These are phyloP conservation scores for Sarcophaga variegata DNA, from an alignment of 2,888 invertebrate species.

Conservation along the genomic window DNA sequence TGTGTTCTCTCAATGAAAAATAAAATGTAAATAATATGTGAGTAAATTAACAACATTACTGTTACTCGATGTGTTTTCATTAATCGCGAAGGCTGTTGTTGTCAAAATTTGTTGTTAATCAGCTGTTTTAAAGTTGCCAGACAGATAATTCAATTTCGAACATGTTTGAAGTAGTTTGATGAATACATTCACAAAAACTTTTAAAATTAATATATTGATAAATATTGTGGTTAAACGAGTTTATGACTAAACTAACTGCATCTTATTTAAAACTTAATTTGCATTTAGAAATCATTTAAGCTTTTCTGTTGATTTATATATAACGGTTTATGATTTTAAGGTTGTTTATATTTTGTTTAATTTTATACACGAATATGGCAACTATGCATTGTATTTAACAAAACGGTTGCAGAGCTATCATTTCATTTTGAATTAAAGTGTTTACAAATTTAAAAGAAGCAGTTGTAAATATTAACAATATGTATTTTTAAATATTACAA, in stretches of 20 bases:
- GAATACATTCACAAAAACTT: background rate
- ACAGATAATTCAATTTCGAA: background rate
- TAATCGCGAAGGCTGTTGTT: slow-evolving; percentile 18
- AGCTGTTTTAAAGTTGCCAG: slow-evolving; percentile 11
- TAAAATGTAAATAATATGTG: slow-evolving; percentile 36
- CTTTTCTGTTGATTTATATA: background rate
- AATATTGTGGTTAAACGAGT: no score
- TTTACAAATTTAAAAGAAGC: background rate
- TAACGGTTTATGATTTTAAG: background rate
- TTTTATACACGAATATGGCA: background rate
- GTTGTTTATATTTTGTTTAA: background rate
- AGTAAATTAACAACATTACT: slow-evolving; percentile 23
- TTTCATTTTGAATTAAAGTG: background rate
- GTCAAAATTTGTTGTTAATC: background rate
- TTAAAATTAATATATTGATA: no score
- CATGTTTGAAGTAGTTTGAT: background rate
- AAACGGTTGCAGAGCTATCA: background rate
- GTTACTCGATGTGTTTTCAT: slow-evolving; percentile 2
- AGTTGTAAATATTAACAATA: slow-evolving; percentile 16
- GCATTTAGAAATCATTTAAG: background rate
- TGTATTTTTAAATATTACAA: background rate
- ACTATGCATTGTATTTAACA: background rate
- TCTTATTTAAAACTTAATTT: no score
- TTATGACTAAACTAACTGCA: no score
- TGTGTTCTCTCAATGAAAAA: slow-evolving; percentile 22